Conservation (phyloP, 2,888 invertebrate genomes). For the Lissocephala sabroskyi region DNA sequence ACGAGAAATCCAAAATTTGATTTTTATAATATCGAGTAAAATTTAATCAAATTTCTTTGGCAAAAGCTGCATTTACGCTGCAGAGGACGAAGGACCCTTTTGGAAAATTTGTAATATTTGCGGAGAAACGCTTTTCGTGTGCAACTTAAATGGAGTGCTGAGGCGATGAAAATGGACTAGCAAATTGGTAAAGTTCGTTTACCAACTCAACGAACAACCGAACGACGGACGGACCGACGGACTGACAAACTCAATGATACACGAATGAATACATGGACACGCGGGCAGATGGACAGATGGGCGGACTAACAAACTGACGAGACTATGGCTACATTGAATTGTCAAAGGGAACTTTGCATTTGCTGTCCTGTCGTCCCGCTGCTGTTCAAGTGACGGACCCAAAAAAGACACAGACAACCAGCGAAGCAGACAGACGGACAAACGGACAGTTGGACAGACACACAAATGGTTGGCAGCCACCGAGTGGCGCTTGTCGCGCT, state of each 20-base stretch:
- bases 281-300: neutral
- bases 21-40: too few species aligned
- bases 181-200: slow-evolving; percentile 11
- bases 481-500: slow-evolving; percentile 35
- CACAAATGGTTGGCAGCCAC: neutral
- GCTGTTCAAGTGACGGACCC: slow-evolving; percentile 20
- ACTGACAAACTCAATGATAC: neutral
- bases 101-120: too few species aligned
- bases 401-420: slow-evolving; percentile 3
- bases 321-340: slow-evolving; percentile 1
- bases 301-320: too few species aligned
- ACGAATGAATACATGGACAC: neutral
- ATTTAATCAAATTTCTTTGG: too few species aligned
- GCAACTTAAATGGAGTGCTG: slow-evolving; percentile 17
- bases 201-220: slow-evolving; percentile 10
- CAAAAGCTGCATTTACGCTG: too few species aligned
- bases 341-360: too few species aligned
- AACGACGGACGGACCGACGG: neutral
- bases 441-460: neutral
- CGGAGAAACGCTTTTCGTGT: too few species aligned
- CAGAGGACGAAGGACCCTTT: too few species aligned
- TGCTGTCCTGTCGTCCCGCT: too few species aligned
- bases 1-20: too few species aligned
- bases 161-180: slow-evolving; percentile 34
- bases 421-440: neutral